These are phyloP conservation scores for Malthinus seriepunctatus DNA, from an alignment of 2,888 invertebrate species.

Conservation along the genomic window DNA sequence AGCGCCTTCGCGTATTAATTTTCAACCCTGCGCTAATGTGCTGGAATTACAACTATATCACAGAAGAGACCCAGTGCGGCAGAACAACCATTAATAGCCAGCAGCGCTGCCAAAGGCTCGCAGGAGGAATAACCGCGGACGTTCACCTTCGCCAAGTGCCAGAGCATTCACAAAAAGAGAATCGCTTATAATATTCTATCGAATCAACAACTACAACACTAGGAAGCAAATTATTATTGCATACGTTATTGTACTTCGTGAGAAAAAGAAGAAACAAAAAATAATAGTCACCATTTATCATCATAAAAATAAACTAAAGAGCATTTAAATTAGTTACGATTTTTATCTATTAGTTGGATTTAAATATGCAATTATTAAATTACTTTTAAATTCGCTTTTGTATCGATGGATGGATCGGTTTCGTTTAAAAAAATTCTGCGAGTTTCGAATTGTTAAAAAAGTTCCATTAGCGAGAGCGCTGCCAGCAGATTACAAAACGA, in stretches of 20 bases:
- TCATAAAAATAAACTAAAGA: too few species aligned
- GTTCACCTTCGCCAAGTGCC: slow-evolving; percentile 49
- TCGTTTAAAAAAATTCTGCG: too few species aligned
- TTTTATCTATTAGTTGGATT: too few species aligned
- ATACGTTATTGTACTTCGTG: slow-evolving; percentile 50
- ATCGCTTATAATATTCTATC: slow-evolving; percentile 36
- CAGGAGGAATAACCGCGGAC: slow-evolving; percentile 53
- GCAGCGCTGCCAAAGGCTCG: slow-evolving; percentile 42
- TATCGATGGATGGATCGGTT: too few species aligned
- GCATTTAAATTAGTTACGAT: too few species aligned
- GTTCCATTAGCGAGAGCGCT: too few species aligned
- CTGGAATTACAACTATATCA: slow-evolving; percentile 20
- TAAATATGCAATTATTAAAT: too few species aligned
- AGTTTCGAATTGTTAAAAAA: too few species aligned
- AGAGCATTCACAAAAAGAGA: slow-evolving; percentile 50
- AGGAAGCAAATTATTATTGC: slow-evolving; percentile 50
- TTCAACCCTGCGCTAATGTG: slow-evolving; percentile 9
- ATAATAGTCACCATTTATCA: neutral
- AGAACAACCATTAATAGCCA: slow-evolving; percentile 40
- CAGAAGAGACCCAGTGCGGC: slow-evolving; percentile 25
- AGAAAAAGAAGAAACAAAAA: slow-evolving; percentile 36
- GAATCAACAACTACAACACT: slow-evolving; percentile 49
- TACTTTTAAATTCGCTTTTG: too few species aligned
- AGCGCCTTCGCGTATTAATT: neutral
- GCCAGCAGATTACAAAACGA: too few species aligned